Base-by-base conservation (phyloP, 2,113 vertebrate species). In the Sebastes schlegelii region DNA sequence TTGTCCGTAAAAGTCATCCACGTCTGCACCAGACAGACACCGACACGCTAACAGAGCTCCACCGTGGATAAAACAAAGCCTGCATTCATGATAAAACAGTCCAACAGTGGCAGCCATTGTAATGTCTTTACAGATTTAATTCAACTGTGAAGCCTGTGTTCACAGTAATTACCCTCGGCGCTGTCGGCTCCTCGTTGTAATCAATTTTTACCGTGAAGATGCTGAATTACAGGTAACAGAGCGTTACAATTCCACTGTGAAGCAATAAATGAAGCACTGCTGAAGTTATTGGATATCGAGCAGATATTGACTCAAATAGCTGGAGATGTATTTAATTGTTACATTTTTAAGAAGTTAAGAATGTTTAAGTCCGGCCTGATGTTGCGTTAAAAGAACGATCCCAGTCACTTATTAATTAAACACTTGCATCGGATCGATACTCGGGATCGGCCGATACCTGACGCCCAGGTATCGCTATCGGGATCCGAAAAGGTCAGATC, bases 31-130 rank as follows among this genome's bases (percentile, higher is more conserved):
- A 12, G 49, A 51, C 55, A 51, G 34, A 34, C 55, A 45, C 8
- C 4, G 5, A 51, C 45, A 34, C 23, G 21, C 51, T 26, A 67
- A 51, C 45, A 16, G 9, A 21, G 54, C 55, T 70, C 57, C 21
- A 4, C 49, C 11, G 23, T 60, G 52, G 17, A 40, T 43, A 61
- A 12, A 43, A 54, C 86, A 90, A 74, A 82, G 81, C 42, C 60
- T 55, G 78, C 77, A 79, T 89, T 91, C 83, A 86, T 21, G 9
- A 68, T 19, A n/a, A n/a, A 54, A 58, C 46, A 46, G 16, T 49
- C 16, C n/a, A 74, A 86, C 79, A 88, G 66, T 73, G 49, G 67
- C 61, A 23, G 54, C 52, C 60, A 57, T 75, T 78, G 86, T 90
- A 34, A 34, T 34, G 34, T 34, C n/a, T 51, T 52, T 62, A 63